These are phyloP conservation scores for Rhagologus leucostigma DNA, from an alignment of 2,113 vertebrate genomes.

Conservation along the genomic window DNA sequence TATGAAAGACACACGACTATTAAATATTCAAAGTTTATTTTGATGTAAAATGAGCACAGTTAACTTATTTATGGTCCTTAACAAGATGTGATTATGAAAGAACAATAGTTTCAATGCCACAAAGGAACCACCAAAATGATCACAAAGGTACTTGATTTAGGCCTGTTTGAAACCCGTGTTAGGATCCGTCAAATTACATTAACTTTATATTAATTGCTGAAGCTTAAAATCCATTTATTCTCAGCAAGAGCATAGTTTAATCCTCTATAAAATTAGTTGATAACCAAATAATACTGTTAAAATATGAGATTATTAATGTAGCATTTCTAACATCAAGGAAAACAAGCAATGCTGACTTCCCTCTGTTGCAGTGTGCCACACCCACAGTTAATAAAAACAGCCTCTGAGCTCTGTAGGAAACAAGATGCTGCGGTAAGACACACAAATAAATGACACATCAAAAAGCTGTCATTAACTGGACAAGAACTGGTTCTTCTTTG, in stretches of 20 bases:
- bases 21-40: constrained; percentile 2
- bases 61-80: background rate
- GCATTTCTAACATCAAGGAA: constrained; percentile 33
- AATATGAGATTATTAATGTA: constrained; percentile 2
- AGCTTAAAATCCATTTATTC: constrained; percentile 48
- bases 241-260: background rate
- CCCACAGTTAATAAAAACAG: background rate
- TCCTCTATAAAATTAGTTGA: constrained; percentile 3
- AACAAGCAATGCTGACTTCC: background rate
- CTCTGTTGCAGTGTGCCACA: background rate
- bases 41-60: background rate
- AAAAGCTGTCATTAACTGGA: background rate
- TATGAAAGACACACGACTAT: background rate
- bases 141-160: background rate
- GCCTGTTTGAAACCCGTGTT: background rate
- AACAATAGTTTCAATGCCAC: background rate
- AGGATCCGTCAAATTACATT: constrained; percentile 25
- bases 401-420: background rate
- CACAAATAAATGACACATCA: background rate
- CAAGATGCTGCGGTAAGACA: background rate
- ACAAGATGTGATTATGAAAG: background rate
- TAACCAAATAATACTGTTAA: constrained; percentile 25
- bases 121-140: background rate
- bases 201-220: constrained; percentile 33
- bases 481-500: background rate